phyloP scores from a whole-genome alignment of 2,888 invertebrate genomes.

The Polymixis flavicincta region DNA sequence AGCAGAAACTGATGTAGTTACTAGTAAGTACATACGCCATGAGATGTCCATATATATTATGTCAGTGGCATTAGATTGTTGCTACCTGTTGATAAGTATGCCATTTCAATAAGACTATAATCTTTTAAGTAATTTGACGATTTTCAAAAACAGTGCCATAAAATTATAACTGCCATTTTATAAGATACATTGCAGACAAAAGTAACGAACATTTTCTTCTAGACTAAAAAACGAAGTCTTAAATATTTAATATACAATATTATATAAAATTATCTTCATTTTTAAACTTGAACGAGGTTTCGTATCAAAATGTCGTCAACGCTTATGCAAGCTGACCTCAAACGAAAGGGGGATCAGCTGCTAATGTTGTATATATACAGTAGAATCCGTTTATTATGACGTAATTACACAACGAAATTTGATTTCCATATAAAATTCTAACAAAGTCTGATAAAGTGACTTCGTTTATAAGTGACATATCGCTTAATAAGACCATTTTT shows the following conservation, averaged over 20 bases:
- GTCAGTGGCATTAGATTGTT: background rate
- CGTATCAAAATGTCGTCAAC: conserved; percentile 40
- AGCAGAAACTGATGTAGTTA: background rate
- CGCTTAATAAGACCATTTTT: too few species aligned
- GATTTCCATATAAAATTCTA: too few species aligned
- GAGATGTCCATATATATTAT: background rate
- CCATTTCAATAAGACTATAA: background rate
- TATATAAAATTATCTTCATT: conserved; percentile 26
- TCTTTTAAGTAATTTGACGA: background rate
- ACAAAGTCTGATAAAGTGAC: too few species aligned
- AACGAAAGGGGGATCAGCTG: conserved; percentile 31
- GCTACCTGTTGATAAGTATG: background rate
- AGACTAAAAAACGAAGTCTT: conserved; percentile 17
- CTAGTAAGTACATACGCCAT: too few species aligned
- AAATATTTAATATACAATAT: conserved; percentile 2
- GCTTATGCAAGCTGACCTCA: conserved; percentile 34
- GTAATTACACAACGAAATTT: too few species aligned
- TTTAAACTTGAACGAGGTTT: conserved; percentile 37
- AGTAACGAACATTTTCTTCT: background rate
- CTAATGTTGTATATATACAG: conserved; percentile 5
- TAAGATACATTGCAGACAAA: background rate
- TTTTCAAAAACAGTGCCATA: background rate
- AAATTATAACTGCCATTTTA: conserved; percentile 12
- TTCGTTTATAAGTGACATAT: too few species aligned
- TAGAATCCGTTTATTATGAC: too few species aligned